Evolutionary conservation across 2,797 vertebrate species (phyloP).

Genomic region (Gymnothorax reevesii): DNA sequence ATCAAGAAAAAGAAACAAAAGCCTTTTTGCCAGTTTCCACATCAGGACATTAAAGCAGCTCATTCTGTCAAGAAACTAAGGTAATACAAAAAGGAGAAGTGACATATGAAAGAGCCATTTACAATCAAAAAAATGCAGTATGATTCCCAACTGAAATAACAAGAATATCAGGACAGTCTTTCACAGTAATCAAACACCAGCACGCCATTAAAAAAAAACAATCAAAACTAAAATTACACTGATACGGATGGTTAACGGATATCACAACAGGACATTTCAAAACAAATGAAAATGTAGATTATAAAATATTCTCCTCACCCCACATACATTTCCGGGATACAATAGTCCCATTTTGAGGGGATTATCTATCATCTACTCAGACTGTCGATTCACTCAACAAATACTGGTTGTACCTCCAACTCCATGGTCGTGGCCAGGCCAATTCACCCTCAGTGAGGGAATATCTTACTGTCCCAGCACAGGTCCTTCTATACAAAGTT

Average conservation of each 20-base stretch:
- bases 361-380: conserved; percentile 41
- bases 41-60: conserved; percentile 37
- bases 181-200: neutral
- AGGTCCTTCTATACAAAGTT: neutral
- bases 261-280: conserved; percentile 51
- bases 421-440: conserved; percentile 18
- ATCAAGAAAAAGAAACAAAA: conserved; percentile 49
- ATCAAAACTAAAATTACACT: conserved; percentile 42
- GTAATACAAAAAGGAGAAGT: conserved; percentile 26
- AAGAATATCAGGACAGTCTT: conserved; percentile 29
- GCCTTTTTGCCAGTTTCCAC: conserved; percentile 26
- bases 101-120: conserved; percentile 36
- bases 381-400: conserved; percentile 31
- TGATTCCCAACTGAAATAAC: neutral
- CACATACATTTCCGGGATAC: conserved; percentile 40
- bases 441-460: neutral
- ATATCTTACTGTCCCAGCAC: neutral
- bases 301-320: conserved; percentile 16
- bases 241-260: conserved; percentile 41
- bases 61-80: conserved; percentile 25
- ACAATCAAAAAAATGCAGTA: conserved; percentile 20
- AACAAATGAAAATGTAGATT: conserved; percentile 34
- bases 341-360: conserved; percentile 40
- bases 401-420: conserved; percentile 28
- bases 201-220: conserved; percentile 29